Conservation (phyloP, 2,888 invertebrate species). For the Nipponacmea schrenckii region DNA sequence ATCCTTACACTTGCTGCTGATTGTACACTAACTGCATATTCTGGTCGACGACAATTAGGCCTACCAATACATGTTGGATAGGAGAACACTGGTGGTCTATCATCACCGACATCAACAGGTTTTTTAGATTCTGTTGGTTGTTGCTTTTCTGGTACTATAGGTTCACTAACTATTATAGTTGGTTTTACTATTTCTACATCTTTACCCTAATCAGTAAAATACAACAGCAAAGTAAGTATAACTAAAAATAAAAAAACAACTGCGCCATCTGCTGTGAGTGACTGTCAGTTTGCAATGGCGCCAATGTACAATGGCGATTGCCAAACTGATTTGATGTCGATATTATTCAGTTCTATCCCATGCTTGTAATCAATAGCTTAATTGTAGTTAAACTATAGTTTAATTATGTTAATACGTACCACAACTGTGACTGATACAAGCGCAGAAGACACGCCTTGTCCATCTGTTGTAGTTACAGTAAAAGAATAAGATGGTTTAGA, state of each 20-base stretch:
- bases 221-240: no score
- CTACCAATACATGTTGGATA: background rate
- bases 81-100: background rate
- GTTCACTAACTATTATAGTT: background rate
- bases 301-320: no score
- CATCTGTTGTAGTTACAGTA: constrained; percentile 54
- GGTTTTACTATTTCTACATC: no score
- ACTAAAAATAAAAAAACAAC: no score
- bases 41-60: background rate
- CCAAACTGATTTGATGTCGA: no score
- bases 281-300: no score
- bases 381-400: no score
- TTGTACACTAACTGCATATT: background rate
- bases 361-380: no score
- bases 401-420: no score
- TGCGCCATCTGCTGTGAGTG: no score
- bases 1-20: background rate
- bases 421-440: constrained; percentile 51
- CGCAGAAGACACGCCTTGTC: constrained; percentile 42
- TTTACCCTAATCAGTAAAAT: no score
- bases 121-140: background rate
- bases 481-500: constrained; percentile 43
- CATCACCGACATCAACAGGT: background rate
- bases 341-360: no score
- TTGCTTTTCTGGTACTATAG: background rate